Conservation (phyloP, 2,888 invertebrate species). For the Oligia fasciuncula region DNA sequence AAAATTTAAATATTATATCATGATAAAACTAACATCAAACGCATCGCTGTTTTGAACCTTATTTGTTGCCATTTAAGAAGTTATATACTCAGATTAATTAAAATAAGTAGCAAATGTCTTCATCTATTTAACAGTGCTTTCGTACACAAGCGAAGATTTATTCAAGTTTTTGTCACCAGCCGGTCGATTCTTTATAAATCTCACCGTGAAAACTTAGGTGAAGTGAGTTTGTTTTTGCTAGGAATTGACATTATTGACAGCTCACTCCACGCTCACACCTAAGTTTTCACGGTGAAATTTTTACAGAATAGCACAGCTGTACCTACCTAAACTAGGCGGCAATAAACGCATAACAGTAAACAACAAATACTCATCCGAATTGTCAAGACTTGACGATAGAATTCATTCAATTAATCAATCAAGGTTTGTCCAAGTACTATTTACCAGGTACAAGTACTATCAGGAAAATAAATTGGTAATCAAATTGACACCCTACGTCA, state of each 20-base stretch:
- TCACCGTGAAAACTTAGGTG: too few relatives aligned
- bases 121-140: background rate
- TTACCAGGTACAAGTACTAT: background rate
- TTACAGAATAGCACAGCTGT: background rate
- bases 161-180: background rate
- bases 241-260: too few relatives aligned
- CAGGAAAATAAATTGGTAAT: background rate
- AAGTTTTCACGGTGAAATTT: too few relatives aligned
- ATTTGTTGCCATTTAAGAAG: background rate
- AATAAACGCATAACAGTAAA: background rate
- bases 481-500: background rate
- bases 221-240: too few relatives aligned
- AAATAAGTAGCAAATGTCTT: background rate
- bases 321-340: background rate
- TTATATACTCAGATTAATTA: background rate
- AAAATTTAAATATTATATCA: too few relatives aligned
- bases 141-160: background rate
- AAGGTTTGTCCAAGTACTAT: background rate
- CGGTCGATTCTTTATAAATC: too few relatives aligned
- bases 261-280: too few relatives aligned
- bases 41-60: too few relatives aligned
- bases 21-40: too few relatives aligned
- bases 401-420: background rate
- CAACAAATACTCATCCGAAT: background rate
- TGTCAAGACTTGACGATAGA: background rate